Conservation (phyloP, 2,797 vertebrate genomes). For the Anguilla marmorata region DNA sequence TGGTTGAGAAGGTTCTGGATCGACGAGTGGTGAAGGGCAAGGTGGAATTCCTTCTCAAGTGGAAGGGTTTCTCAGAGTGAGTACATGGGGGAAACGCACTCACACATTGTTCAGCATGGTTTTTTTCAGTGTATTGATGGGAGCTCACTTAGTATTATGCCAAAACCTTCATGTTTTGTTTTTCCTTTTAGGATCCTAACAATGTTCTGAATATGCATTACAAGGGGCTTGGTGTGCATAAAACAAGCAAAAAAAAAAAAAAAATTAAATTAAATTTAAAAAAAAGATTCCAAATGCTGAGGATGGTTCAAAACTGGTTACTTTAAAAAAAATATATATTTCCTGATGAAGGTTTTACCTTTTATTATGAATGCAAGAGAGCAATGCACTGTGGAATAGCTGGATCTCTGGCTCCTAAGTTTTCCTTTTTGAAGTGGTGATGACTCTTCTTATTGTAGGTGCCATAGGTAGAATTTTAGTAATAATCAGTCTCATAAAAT, state of each 20-base stretch:
- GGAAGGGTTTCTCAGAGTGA: conserved; percentile 98
- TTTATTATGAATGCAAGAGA: neutral
- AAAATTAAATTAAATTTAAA: too few species aligned
- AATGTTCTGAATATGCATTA: neutral
- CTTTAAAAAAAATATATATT: neutral
- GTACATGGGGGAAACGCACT: conserved; percentile 46
- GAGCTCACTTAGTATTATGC: neutral
- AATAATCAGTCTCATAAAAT: too few species aligned
- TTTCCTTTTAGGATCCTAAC: neutral
- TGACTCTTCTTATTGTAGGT: too few species aligned
- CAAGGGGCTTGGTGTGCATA: neutral
- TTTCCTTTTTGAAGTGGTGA: neutral
- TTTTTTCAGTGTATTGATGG: neutral
- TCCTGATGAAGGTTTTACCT: neutral
- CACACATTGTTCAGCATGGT: neutral
- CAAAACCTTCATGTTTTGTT: neutral
- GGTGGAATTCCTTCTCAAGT: conserved; percentile 96
- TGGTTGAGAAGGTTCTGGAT: conserved; percentile 95
- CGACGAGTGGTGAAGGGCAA: conserved; percentile 92
- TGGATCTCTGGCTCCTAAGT: neutral
- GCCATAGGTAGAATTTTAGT: too few species aligned
- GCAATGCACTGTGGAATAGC: neutral
- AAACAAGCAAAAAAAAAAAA: neutral
- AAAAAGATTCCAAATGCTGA: too few species aligned
- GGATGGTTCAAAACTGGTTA: neutral